Base-by-base conservation (phyloP, 2,113 vertebrate genomes). In the Anarhynchus alexandrinus region DNA sequence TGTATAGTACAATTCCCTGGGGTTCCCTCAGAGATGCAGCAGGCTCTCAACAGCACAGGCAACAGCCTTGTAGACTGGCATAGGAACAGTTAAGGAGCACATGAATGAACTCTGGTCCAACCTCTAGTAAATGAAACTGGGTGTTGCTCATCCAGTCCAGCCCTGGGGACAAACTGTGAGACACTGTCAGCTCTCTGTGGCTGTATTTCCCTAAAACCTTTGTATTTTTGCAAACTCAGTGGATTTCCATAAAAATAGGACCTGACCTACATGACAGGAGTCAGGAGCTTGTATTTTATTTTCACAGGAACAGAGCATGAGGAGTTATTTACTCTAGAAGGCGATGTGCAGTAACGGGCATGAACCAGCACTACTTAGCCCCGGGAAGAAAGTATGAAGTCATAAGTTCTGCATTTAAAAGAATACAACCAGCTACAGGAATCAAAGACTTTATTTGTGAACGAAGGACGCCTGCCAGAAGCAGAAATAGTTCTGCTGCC, bases 391-490 rank as follows among this genome's bases (percentile, higher is more conserved):
- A 92, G 26, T 45, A 83, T 95, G 73, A 90, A 90, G 43, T 90
- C 82, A 77, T 78, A 90, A 90, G 30, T 88, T 93, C 64, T 93
- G 38, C 22, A 61, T 86, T 97, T 69, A 66, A 91, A 86, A 86
- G 32, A 82, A 87, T 14, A 32, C 84, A 86, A 88, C 82, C 86
- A 32, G 11, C 70, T 93, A 74, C n/a, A 74, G 43, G 59, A 96
- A 90, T 92, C 85, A 96, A 95, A 94, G 82, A 49, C 49, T 93
- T 71, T 69, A 61, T 95, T 72, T 94, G 87, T 54, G 57, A 92
- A 62, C 32, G 22, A 76, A 77, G 65, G 19, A 61, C 0, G 6
- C 43, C 85, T 95, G 92, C 89, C 92, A 96, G 91, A 87, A 67
- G 25, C 86, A 90, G 91, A 95, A 95, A 85, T 67, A 74, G 49